A percentile compares a stretch with the other conserved stretches of the same genome.
phyloP scores from a whole-genome alignment of 2,113 vertebrate genomes.

The Antidorcas marsupialis region DNA sequence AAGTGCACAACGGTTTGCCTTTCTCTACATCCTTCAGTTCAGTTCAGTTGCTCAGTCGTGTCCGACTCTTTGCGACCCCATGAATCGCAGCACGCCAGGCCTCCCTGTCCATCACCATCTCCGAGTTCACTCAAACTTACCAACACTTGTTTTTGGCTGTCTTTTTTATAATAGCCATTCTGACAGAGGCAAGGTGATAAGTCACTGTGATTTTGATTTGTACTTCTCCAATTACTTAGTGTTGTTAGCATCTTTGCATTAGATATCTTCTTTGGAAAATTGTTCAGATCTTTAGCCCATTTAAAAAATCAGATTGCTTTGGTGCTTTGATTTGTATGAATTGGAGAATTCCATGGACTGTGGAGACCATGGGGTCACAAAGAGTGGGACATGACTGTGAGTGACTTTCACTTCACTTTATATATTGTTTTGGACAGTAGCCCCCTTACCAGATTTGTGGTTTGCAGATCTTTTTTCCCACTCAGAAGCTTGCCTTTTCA shows the following conservation, averaged over 20 bases:
- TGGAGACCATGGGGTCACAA: neutral
- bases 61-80: no score
- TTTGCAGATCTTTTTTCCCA: neutral
- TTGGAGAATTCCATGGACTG: neutral
- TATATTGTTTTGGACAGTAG: neutral
- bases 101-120: no score
- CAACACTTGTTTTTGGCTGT: neutral
- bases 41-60: no score
- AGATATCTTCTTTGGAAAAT: neutral
- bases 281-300: neutral
- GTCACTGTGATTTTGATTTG: neutral
- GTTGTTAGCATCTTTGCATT: neutral
- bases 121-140: no score
- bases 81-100: no score
- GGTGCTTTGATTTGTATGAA: neutral
- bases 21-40: neutral
- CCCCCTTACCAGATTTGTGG: neutral
- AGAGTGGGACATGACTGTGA: neutral
- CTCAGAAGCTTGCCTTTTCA: neutral
- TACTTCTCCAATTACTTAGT: neutral
- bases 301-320: neutral
- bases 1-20: neutral
- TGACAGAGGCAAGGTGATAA: neutral
- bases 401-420: neutral
- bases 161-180: neutral